Evolutionary conservation across 2,888 invertebrate species (phyloP), one percentile per base, ranked within the genome.

Genomic region (Drosophila borealis): DNA sequence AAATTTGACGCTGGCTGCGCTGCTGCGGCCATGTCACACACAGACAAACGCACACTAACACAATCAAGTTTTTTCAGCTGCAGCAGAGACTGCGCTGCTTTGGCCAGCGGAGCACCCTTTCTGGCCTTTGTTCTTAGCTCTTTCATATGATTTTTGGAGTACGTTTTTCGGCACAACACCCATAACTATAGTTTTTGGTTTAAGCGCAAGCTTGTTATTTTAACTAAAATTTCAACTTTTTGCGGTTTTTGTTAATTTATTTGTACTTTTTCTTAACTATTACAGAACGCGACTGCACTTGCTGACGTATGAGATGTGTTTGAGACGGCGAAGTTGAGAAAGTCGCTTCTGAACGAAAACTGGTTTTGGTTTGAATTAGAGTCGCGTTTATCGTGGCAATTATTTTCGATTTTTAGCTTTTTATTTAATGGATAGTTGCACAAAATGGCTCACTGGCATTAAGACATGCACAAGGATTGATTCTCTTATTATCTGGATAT

Each of bases 71-170:
- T 87, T 67, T 77, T 74, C 79, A 57, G 60, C 60, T 65, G 68
- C 69, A 64, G 65, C 69, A 53, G 56, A 48, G 55, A 54, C 74
- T 68, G 69, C 63, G 66, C 65, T 78, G 64, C 66, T 64, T 55
- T 66, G 78, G 54, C 73, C 88, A 70, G 55, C 46, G 85, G 78
- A 88, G 88, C 85, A 78, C 85, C 85, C 81, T 11, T n/a, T 2
- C 9, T 49, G 70, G 44, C 57, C 67, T 70, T 78, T 81, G 61
- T 69, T 67, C 48, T 59, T 39, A 54, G 21, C 48, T 29, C 21
- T 37, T 51, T 37, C 67, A 74, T 37, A 65, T 60, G 73, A 37
- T 9, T 54, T 65, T 74, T 71, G 1, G 54, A 14, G 11, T 17
- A 36, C 14, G 10, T 36, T 69, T 57, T 67, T 39, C 8, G 2